Evolutionary conservation across 2,113 vertebrate species (phyloP).

Genomic region (Brachyhypopomus occidentalis): DNA sequence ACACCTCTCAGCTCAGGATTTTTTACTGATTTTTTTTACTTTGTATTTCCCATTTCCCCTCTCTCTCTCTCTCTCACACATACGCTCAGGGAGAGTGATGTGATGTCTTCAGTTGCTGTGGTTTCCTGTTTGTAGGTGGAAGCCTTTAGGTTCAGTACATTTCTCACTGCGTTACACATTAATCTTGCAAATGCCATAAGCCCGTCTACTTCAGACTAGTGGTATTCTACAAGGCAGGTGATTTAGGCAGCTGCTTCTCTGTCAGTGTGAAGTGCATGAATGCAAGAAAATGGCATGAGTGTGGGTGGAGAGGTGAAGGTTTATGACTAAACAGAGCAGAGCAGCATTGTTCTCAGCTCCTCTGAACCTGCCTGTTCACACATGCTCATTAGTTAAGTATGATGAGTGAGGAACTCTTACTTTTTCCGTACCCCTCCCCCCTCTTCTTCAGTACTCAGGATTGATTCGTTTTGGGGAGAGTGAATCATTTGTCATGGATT

Average conservation of each 20-base stretch:
- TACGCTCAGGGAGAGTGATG: slow-evolving; percentile 33
- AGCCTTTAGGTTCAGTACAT: slow-evolving; percentile 53
- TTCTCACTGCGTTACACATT: slow-evolving; percentile 57
- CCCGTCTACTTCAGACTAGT: background rate
- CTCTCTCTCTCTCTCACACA: slow-evolving; percentile 24
- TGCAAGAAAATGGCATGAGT: slow-evolving; percentile 41
- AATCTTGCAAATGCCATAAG: slow-evolving; percentile 34
- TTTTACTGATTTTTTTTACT: too few species aligned
- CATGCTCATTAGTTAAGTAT: too few species aligned
- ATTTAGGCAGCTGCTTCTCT: slow-evolving; percentile 18
- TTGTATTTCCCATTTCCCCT: background rate
- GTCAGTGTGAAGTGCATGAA: slow-evolving; percentile 8
- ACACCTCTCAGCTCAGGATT: too few species aligned
- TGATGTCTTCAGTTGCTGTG: slow-evolving; percentile 60
- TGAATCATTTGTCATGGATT: too few species aligned
- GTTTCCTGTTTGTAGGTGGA: slow-evolving; percentile 76
- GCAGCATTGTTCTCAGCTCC: too few species aligned
- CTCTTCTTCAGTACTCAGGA: too few species aligned
- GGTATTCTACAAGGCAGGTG: background rate
- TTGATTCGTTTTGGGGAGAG: too few species aligned
- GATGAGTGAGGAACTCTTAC: too few species aligned
- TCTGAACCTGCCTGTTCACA: too few species aligned
- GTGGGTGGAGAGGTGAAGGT: slow-evolving; percentile 12
- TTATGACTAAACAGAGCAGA: slow-evolving; percentile 27
- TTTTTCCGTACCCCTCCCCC: too few species aligned